These are phyloP conservation scores for Hemichromis elongatus DNA, from an alignment of 2,113 vertebrate genomes.

Conservation along the genomic window DNA sequence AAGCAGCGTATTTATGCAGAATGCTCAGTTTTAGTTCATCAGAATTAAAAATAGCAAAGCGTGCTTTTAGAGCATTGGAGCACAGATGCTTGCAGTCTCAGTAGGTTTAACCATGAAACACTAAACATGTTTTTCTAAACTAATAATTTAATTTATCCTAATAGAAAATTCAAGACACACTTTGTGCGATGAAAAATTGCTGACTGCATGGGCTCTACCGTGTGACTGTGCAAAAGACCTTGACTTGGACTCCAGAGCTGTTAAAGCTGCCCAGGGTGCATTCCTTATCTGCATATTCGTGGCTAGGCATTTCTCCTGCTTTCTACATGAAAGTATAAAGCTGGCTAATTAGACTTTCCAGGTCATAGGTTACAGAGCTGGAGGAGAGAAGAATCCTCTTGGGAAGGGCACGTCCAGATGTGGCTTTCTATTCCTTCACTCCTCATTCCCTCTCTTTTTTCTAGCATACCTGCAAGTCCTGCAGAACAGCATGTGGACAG, in stretches of 20 bases:
- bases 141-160: neutral
- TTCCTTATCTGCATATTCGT: conserved; percentile 62
- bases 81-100: neutral
- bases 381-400: conserved; percentile 36
- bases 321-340: conserved; percentile 52
- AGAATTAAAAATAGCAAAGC: neutral
- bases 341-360: conserved; percentile 57
- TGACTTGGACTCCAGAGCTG: conserved; percentile 37
- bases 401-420: conserved; percentile 54
- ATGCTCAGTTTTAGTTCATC: neutral
- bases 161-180: neutral
- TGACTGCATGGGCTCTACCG: conserved; percentile 20
- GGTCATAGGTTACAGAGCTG: conserved; percentile 55
- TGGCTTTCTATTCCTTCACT: conserved; percentile 22
- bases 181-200: conserved; percentile 15
- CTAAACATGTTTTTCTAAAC: neutral
- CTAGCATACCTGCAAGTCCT: neutral
- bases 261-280: conserved; percentile 41
- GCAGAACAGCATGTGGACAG: neutral
- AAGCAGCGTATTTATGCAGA: neutral
- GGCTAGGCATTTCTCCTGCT: conserved; percentile 56
- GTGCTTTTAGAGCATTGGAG: neutral
- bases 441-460: neutral
- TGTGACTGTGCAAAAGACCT: conserved; percentile 46
- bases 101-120: neutral